Evolutionary conservation across 2,797 vertebrate genomes (phyloP).

Genomic region (Chiroxiphia lanceolata): DNA sequence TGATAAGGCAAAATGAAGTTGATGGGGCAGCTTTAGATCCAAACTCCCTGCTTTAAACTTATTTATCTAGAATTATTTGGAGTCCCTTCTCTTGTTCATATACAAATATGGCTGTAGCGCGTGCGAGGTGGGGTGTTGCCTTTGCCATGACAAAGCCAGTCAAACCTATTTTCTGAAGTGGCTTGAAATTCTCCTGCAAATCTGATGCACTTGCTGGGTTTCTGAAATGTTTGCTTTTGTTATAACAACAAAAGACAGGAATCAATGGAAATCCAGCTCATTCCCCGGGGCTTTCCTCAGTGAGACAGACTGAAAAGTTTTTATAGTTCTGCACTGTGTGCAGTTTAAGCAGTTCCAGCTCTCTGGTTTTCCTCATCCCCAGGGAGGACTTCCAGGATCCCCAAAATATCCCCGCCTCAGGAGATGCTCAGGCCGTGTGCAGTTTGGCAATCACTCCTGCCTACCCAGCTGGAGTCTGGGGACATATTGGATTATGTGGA

Average conservation of each 20-base stretch:
- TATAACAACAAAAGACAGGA: not conserved
- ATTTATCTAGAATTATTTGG: not conserved
- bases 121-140: not conserved
- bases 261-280: not conserved
- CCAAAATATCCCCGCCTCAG: accelerated
- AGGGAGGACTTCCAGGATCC: not conserved
- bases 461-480: not conserved
- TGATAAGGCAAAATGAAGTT: not conserved
- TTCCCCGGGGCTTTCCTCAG: not conserved
- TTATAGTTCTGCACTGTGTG: accelerated
- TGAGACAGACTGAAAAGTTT: not conserved
- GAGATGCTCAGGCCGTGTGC: not conserved
- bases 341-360: not conserved
- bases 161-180: not conserved
- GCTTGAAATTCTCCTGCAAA: not conserved
- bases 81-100: not conserved
- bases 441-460: not conserved
- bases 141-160: not conserved
- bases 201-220: not conserved
- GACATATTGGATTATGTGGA: accelerated
- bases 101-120: not conserved
- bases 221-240: not conserved
- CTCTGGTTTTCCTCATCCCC: not conserved
- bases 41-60: not conserved
- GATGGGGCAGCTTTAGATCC: not conserved